phyloP scores from a whole-genome alignment of 2,113 vertebrate species.

The Carlito syrichta region DNA sequence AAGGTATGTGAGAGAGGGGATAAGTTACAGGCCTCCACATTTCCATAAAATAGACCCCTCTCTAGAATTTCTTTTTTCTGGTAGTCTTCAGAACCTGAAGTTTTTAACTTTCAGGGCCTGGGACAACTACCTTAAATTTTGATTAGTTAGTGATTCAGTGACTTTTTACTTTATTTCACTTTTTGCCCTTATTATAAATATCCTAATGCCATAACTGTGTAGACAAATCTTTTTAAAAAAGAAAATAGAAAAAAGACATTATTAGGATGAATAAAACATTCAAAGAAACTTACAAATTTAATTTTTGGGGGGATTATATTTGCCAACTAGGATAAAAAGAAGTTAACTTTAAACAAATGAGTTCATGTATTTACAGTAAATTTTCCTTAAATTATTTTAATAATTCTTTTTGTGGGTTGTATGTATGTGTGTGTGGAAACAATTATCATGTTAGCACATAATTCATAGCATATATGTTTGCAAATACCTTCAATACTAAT shows the following conservation, averaged over 20 bases:
- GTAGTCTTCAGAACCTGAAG: not conserved
- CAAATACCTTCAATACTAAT: slow-evolving; percentile 59
- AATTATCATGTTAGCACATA: slow-evolving; percentile 70
- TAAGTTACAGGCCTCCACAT: not conserved
- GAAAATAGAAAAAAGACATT: not conserved
- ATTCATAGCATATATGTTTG: slow-evolving; percentile 68
- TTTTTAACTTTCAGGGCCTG: not conserved
- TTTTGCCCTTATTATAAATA: not conserved
- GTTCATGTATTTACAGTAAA: slow-evolving; percentile 13
- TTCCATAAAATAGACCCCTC: not conserved
- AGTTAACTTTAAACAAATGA: not conserved
- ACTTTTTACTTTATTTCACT: not conserved
- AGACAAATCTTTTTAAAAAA: not conserved
- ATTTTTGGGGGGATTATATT: not conserved
- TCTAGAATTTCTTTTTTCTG: not conserved
- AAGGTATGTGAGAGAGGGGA: not conserved
- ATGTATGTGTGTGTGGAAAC: slow-evolving; percentile 60
- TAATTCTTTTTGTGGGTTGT: slow-evolving; percentile 33
- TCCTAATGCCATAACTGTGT: not conserved
- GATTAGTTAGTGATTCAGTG: not conserved
- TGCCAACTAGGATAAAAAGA: not conserved
- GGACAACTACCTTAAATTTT: not conserved
- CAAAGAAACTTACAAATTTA: not conserved
- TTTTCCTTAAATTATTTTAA: slow-evolving; percentile 40
- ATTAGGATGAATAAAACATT: not conserved